Evolutionary conservation across 2,113 vertebrate genomes (phyloP).

Genomic region (Danionella cerebrum): DNA sequence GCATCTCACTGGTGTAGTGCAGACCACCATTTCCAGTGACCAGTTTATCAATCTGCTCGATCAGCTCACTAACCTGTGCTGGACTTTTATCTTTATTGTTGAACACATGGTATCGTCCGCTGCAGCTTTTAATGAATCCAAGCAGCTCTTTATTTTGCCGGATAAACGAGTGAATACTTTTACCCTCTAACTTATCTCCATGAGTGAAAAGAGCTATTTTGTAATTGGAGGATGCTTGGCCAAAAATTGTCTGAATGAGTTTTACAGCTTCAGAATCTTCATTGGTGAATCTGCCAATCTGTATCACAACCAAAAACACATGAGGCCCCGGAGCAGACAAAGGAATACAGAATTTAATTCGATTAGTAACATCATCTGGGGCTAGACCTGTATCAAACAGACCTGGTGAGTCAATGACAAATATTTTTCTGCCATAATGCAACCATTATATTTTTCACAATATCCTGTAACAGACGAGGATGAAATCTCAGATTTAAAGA

Average conservation of each 20-base stretch:
- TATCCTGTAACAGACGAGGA: background rate
- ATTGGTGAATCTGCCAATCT: slow-evolving; percentile 25
- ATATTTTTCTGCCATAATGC: background rate
- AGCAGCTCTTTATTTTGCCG: background rate
- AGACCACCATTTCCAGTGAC: background rate
- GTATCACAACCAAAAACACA: slow-evolving; percentile 31
- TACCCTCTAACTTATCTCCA: slow-evolving; percentile 9
- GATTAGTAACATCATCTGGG: background rate
- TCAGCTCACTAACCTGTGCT: background rate
- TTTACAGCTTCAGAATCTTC: slow-evolving; percentile 20
- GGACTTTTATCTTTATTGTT: background rate
- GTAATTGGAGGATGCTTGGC: background rate
- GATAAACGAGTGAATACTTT: slow-evolving; percentile 2
- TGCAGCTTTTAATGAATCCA: background rate
- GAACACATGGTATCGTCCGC: background rate
- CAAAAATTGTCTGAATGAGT: slow-evolving; percentile 25
- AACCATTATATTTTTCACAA: background rate
- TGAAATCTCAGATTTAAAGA: background rate
- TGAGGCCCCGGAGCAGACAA: slow-evolving; percentile 28
- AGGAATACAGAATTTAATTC: slow-evolving; percentile 1
- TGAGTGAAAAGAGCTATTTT: slow-evolving; percentile 30
- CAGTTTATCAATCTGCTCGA: background rate
- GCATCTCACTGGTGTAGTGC: background rate
- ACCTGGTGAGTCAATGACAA: slow-evolving; percentile 28
- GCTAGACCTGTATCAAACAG: slow-evolving; percentile 1